Conservation (phyloP, 1,140 invertebrate genomes). For the Microplitis mediator region DNA sequence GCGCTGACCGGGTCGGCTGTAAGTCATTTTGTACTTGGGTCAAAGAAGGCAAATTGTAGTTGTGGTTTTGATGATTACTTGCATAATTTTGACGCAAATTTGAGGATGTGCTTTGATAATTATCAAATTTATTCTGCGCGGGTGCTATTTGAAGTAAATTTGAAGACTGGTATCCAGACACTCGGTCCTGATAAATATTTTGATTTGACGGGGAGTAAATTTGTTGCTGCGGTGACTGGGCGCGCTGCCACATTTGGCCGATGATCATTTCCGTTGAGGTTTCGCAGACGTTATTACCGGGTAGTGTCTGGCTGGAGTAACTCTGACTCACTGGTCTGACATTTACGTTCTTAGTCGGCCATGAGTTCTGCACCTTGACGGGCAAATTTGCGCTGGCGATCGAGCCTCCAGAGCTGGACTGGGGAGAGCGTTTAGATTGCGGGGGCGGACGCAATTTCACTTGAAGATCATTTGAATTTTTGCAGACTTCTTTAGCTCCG, state of each 20-base stretch:
- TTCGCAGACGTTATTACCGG: constrained; percentile 35
- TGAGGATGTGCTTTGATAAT: constrained; percentile 17
- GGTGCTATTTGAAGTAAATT: constrained; percentile 31
- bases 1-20: constrained; percentile 20
- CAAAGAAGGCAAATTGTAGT: constrained; percentile 21
- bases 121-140: neutral
- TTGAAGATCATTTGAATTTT: constrained; percentile 56
- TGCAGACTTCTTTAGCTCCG: constrained; percentile 60
- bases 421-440: constrained; percentile 46
- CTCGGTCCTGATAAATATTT: constrained; percentile 4
- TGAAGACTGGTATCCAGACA: neutral
- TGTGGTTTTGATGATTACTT: constrained; percentile 23
- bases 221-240: constrained; percentile 25
- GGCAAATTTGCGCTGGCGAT: constrained; percentile 32
- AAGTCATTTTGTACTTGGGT: constrained; percentile 45
- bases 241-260: constrained; percentile 54
- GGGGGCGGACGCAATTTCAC: constrained; percentile 57
- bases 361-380: constrained; percentile 52
- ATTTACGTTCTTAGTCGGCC: constrained; percentile 48
- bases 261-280: constrained; percentile 48
- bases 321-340: constrained; percentile 45
- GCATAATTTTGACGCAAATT: constrained; percentile 10
- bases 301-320: constrained; percentile 26
- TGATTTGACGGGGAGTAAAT: neutral
- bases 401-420: constrained; percentile 13